Conservation (phyloP, 2,113 vertebrate genomes). For the Zeus faber region DNA sequence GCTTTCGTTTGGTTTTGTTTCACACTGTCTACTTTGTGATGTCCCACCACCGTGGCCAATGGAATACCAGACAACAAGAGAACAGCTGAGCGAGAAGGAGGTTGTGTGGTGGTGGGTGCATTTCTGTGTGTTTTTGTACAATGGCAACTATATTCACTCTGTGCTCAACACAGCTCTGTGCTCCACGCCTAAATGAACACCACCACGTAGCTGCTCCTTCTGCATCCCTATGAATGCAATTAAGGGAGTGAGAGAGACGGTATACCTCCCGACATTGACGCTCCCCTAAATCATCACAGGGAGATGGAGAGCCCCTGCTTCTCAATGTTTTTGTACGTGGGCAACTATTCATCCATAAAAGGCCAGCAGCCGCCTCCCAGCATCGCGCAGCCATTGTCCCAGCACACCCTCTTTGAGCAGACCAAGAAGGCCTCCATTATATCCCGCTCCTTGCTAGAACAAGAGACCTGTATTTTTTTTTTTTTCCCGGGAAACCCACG, state of each 20-base stretch:
- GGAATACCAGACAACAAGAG: constrained; percentile 33
- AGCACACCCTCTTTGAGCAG: constrained; percentile 33
- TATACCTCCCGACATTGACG: constrained; percentile 2
- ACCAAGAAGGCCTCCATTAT: constrained; percentile 54
- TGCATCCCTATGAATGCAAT: not conserved
- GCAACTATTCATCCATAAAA: constrained; percentile 33
- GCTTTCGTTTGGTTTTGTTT: constrained; percentile 6
- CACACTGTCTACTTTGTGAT: not conserved
- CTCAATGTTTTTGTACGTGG: constrained; percentile 35
- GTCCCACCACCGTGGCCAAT: constrained; percentile 45
- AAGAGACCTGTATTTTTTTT: constrained; percentile 29
- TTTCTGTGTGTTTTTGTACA: no score
- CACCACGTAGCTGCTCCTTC: not conserved
- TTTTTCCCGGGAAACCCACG: constrained; percentile 60
- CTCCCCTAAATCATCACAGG: constrained; percentile 11
- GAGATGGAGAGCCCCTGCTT: constrained; percentile 25
- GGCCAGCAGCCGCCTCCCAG: constrained; percentile 31
- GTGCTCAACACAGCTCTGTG: not conserved
- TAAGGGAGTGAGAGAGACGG: not conserved
- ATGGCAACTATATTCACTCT: no score
- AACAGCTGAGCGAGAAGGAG: constrained; percentile 21
- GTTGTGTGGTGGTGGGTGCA: not conserved
- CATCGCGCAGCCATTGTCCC: constrained; percentile 21
- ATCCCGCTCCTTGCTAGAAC: constrained; percentile 32
- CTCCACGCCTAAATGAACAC: not conserved